phyloP scores from a whole-genome alignment of 2,888 invertebrate genomes.

The Scaeva pyrastri region DNA sequence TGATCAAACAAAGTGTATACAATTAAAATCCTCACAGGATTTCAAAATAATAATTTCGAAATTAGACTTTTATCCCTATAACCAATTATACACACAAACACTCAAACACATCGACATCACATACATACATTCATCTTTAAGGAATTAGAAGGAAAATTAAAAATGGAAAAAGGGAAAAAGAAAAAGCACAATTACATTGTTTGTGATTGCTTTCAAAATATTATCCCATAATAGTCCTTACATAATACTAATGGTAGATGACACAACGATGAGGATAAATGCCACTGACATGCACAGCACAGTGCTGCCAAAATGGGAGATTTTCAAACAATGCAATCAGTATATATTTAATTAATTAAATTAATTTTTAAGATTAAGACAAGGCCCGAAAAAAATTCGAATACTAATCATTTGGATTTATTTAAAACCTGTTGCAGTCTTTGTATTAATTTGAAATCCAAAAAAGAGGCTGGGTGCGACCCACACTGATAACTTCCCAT shows the following conservation, averaged over 20 bases:
- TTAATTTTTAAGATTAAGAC: too few species aligned
- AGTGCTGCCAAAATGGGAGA: too few species aligned
- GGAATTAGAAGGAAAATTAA: conserved; percentile 35
- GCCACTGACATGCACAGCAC: background rate
- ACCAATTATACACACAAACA: background rate
- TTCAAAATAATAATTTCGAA: conserved; percentile 66
- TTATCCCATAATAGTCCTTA: conserved; percentile 42
- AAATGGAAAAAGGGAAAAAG: conserved; percentile 4
- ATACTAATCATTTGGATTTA: too few species aligned
- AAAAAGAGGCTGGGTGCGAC: too few species aligned
- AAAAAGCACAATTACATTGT: conserved; percentile 61
- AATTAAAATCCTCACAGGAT: conserved; percentile 64
- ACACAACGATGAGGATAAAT: background rate
- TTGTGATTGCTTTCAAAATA: conserved; percentile 71
- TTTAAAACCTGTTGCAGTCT: too few species aligned
- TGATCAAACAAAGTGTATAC: conserved; percentile 49
- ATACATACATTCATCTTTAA: conserved; percentile 5
- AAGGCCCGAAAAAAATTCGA: too few species aligned
- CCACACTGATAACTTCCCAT: too few species aligned
- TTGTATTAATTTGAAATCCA: too few species aligned
- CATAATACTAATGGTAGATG: too few species aligned
- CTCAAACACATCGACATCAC: background rate
- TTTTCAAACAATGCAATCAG: too few species aligned
- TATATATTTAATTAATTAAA: too few species aligned
- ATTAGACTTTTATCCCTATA: conserved; percentile 32